A percentile compares a stretch with the other conserved stretches of the same genome.
Evolutionary conservation across 2,113 vertebrate genomes (phyloP).

Genomic region (Corydoras maculifer): DNA sequence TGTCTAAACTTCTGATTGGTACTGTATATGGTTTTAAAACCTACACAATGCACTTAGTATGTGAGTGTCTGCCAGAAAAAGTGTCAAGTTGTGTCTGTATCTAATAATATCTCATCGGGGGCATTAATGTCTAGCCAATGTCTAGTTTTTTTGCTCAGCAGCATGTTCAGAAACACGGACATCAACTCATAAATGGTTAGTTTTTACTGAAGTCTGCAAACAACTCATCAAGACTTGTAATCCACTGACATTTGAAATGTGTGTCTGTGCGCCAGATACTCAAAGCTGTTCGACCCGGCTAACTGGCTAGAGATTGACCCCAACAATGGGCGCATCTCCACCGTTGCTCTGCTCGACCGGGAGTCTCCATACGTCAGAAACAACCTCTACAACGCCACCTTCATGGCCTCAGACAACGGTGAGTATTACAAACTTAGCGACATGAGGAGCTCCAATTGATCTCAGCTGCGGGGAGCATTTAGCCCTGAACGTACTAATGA

Average conservation of each 20-base stretch:
- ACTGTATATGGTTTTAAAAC: too few species aligned
- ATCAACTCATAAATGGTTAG: too few species aligned
- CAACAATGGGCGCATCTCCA: constrained; percentile 81
- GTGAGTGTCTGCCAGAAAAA: too few species aligned
- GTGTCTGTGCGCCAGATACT: constrained; percentile 71
- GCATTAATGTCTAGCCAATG: too few species aligned
- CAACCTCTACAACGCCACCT: constrained; percentile 92
- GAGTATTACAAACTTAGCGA: constrained; percentile 46
- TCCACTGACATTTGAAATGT: neutral
- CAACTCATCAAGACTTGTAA: too few species aligned
- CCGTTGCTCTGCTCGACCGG: constrained; percentile 84
- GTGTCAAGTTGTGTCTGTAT: too few species aligned
- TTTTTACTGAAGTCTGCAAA: too few species aligned
- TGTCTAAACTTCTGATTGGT: too few species aligned
- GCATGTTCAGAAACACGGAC: too few species aligned
- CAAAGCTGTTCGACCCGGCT: constrained; percentile 90
- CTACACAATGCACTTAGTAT: too few species aligned
- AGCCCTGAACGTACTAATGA: constrained; percentile 9
- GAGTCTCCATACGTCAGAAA: constrained; percentile 92
- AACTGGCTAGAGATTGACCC: constrained; percentile 93
- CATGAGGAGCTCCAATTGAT: constrained; percentile 35
- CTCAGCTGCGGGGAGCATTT: constrained; percentile 29
- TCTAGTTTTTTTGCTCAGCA: too few species aligned
- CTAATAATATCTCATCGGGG: too few species aligned
- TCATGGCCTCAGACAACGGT: constrained; percentile 94